These are phyloP conservation scores for Synergus gifuensis DNA, from an alignment of 2,888 invertebrate species.

Conservation along the genomic window DNA sequence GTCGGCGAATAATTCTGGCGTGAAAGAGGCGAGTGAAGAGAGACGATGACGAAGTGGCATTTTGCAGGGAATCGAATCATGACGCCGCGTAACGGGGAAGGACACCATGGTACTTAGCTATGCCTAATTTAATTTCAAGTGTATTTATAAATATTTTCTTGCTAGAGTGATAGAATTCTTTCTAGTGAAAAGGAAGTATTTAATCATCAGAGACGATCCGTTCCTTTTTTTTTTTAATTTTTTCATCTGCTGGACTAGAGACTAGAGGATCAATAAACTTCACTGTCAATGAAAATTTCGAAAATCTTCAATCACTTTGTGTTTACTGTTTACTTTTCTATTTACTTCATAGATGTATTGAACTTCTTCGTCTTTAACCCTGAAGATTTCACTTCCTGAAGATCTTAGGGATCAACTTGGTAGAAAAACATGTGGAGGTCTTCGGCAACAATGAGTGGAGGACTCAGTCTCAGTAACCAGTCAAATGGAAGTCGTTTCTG, in stretches of 20 bases:
- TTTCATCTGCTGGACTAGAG: no score
- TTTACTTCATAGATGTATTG: no score
- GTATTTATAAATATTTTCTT: background rate
- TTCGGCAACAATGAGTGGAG: background rate
- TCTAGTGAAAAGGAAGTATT: background rate
- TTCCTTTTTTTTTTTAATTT: background rate
- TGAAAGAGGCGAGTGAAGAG: background rate
- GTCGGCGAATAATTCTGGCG: background rate
- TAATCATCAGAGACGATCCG: background rate
- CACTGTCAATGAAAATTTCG: no score
- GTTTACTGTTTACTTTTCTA: no score
- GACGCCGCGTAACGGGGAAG: slow-evolving; percentile 8
- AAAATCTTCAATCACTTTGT: no score
- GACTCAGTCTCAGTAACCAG: background rate
- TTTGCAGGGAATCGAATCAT: slow-evolving; percentile 12
- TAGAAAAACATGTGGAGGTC: background rate
- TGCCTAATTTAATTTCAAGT: slow-evolving; percentile 4
- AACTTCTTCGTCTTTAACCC: background rate
- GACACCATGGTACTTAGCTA: background rate
- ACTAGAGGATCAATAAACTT: no score
- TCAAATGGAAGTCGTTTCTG: slow-evolving; percentile 36
- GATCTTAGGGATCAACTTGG: background rate
- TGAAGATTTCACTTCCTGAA: slow-evolving; percentile 6
- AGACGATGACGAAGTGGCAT: background rate
- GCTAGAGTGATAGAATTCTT: background rate